These are phyloP conservation scores for Cisticola juncidis DNA, from an alignment of 2,113 vertebrate genomes.

Conservation along the genomic window DNA sequence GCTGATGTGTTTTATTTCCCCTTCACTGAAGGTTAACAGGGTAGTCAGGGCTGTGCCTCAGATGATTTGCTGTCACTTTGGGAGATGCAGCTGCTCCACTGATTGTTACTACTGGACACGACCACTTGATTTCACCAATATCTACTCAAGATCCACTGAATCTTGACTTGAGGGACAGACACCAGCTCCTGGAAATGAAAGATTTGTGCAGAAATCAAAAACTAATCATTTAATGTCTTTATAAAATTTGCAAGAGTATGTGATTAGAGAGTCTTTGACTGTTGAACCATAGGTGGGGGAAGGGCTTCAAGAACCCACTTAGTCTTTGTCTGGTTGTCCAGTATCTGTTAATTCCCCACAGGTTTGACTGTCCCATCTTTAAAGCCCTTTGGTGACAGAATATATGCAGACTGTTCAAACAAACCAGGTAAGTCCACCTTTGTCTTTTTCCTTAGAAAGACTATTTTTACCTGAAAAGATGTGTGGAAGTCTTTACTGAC, in stretches of 20 bases:
- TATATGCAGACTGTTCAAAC: not conserved
- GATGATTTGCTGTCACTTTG: not conserved
- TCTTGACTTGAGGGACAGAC: not conserved
- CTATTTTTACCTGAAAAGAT: not conserved
- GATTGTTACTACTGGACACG: not conserved
- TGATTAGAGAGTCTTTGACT: not conserved
- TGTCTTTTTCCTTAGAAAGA: not conserved
- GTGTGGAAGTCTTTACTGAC: not conserved
- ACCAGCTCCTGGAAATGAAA: not conserved
- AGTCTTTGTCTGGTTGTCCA: not conserved
- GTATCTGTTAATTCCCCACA: not conserved
- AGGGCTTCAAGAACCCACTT: not conserved
- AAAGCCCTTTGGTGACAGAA: not conserved
- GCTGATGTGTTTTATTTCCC: not conserved
- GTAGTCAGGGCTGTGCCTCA: not conserved
- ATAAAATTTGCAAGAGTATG: not conserved
- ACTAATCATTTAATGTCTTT: not conserved
- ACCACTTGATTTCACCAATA: not conserved
- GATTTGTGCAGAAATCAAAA: not conserved
- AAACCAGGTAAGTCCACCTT: not conserved
- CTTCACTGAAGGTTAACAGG: not conserved
- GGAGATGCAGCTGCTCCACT: not conserved
- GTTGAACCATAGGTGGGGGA: not conserved
- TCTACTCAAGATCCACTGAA: not conserved
- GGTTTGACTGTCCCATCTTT: not conserved